Percentiles rank a stretch among this genome's conserved stretches.
Conservation (phyloP, 2,797 vertebrate species). For the Cichlasoma orientale region DNA sequence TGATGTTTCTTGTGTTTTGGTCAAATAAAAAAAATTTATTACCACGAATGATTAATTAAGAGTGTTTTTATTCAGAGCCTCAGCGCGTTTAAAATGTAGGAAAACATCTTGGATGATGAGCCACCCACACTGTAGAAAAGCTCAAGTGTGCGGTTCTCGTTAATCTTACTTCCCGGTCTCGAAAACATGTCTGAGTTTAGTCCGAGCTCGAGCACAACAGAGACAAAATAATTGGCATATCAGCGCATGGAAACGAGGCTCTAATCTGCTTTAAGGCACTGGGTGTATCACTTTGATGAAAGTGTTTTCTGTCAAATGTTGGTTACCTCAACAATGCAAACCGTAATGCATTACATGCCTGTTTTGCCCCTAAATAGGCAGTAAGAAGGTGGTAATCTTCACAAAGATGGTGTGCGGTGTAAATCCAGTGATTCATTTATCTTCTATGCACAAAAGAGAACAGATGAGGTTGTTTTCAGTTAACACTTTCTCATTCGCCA, state of each 20-base stretch:
- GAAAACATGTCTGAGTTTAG: conserved; percentile 31
- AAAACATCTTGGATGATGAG: conserved; percentile 5
- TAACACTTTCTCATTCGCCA: background rate
- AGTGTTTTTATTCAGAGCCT: conserved; percentile 19
- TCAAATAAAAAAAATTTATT: background rate
- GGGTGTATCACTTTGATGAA: conserved; percentile 47
- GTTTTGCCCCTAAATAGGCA: conserved; percentile 2
- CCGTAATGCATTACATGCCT: conserved; percentile 36
- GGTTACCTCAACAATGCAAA: conserved; percentile 51
- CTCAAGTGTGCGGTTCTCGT: conserved; percentile 36
- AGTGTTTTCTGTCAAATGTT: conserved; percentile 31
- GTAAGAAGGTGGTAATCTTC: conserved; percentile 5
- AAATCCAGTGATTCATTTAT: background rate
- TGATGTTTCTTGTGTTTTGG: background rate
- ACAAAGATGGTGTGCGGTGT: background rate
- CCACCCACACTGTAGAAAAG: conserved; percentile 15
- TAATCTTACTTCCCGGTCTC: conserved; percentile 17
- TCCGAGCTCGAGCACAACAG: conserved; percentile 16
- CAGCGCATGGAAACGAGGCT: conserved; percentile 40
- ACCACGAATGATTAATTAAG: conserved; percentile 15
- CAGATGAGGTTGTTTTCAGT: conserved; percentile 9
- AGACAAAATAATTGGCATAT: conserved; percentile 57
- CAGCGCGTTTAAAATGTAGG: background rate
- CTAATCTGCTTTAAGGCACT: conserved; percentile 43
- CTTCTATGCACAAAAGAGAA: background rate